These are phyloP conservation scores for Euglossa dilemma DNA, from an alignment of 1,140 invertebrate species.

Conservation along the genomic window DNA sequence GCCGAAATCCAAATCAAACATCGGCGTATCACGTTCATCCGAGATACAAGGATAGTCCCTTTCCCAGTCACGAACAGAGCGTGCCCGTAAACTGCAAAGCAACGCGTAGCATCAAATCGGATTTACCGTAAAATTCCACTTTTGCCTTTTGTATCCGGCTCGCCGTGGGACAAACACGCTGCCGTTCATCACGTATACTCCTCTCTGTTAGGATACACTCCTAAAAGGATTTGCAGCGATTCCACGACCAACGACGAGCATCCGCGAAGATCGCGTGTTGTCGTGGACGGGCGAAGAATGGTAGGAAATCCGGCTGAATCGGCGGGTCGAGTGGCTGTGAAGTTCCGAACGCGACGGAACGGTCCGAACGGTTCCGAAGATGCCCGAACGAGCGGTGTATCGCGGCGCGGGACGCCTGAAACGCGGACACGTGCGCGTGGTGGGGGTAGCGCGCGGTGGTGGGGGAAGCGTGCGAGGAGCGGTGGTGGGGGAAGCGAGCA, in stretches of 20 bases:
- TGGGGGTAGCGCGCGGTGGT: neutral
- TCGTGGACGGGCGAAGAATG: neutral
- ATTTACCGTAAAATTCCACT: constrained; percentile 28
- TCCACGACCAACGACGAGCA: neutral
- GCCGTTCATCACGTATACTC: constrained; percentile 22
- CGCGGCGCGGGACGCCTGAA: constrained; percentile 46
- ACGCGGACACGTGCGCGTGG: constrained; percentile 44
- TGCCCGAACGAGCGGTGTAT: constrained; percentile 16
- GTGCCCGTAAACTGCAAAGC: constrained; percentile 11
- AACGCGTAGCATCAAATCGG: constrained; percentile 16
- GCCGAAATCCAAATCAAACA: constrained; percentile 15
- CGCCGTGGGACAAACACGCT: neutral
- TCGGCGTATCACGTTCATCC: neutral
- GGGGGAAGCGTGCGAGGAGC: neutral
- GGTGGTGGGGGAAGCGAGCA: too few relatives aligned
- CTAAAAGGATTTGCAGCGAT: constrained; percentile 25
- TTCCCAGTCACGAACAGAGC: neutral
- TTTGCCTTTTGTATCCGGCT: neutral
- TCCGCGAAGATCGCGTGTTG: neutral
- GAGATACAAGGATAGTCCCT: neutral
- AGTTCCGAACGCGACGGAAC: neutral
- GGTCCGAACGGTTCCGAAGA: neutral
- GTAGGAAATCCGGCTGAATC: constrained; percentile 15
- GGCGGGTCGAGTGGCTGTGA: neutral
- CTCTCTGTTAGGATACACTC: neutral